Conservation (phyloP, 2,888 invertebrate species). For the Ormyrus thymus region DNA sequence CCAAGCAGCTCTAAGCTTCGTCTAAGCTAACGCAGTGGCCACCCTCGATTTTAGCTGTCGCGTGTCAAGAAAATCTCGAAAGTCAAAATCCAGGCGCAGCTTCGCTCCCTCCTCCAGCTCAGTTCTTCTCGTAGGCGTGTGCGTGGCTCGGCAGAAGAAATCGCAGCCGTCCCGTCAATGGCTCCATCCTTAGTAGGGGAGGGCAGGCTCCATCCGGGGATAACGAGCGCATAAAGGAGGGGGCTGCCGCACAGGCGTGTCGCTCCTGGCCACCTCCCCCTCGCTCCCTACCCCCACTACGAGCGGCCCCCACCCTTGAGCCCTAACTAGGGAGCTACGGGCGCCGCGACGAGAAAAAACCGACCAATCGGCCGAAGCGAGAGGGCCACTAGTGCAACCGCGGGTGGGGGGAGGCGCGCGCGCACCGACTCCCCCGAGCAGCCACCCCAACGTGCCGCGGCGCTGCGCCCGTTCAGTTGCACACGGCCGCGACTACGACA, state of each 20-base stretch:
- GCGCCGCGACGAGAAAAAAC: slow-evolving; percentile 69
- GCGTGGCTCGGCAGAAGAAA: not conserved
- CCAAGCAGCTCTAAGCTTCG: no score
- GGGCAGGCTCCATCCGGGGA: not conserved
- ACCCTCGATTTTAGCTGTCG: no score
- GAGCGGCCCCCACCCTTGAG: slow-evolving; percentile 62
- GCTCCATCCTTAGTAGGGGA: not conserved
- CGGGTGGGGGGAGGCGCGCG: slow-evolving; percentile 62
- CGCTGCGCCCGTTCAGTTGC: slow-evolving; percentile 68
- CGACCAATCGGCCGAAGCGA: slow-evolving; percentile 74
- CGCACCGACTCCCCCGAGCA: slow-evolving; percentile 40
- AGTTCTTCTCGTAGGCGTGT: slow-evolving; percentile 31
- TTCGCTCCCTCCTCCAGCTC: not conserved
- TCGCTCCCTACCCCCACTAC: slow-evolving; percentile 51
- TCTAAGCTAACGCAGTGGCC: no score
- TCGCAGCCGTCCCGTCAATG: slow-evolving; percentile 11
- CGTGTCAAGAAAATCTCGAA: no score
- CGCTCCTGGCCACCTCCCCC: slow-evolving; percentile 49
- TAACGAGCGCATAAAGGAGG: not conserved
- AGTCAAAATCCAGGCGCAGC: not conserved
- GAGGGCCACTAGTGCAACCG: slow-evolving; percentile 72
- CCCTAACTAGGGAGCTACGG: slow-evolving; percentile 73
- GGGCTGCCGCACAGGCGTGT: slow-evolving; percentile 48
- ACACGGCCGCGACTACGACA: slow-evolving; percentile 73
- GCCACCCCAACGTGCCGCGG: slow-evolving; percentile 67